These are phyloP conservation scores for Frieseomelitta varia DNA, from an alignment of 1,140 invertebrate genomes.

Conservation along the genomic window DNA sequence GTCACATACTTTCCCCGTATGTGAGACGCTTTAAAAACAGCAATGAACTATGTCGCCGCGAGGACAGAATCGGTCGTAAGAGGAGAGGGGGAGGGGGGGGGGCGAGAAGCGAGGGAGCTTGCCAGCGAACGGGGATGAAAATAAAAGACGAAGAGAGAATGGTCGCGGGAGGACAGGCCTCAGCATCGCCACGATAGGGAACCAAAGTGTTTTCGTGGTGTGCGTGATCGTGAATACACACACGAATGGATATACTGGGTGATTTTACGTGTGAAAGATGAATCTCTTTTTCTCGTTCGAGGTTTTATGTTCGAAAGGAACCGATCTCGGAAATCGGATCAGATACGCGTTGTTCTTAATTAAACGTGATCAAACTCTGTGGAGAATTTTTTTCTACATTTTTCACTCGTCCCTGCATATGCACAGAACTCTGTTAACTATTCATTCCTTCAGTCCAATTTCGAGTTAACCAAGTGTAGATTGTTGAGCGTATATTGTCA, in stretches of 20 bases:
- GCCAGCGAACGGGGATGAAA: conserved; percentile 9
- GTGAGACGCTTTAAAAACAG: conserved; percentile 64
- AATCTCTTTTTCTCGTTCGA: too few species aligned
- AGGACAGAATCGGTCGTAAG: conserved; percentile 32
- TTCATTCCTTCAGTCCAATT: too few species aligned
- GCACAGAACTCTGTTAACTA: too few species aligned
- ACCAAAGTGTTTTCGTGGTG: conserved; percentile 28
- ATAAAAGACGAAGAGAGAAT: conserved; percentile 27
- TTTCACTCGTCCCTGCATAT: too few species aligned
- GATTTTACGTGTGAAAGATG: too few species aligned
- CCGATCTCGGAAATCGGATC: too few species aligned
- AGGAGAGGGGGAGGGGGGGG: background rate
- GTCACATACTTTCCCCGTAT: conserved; percentile 62
- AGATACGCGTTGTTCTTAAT: too few species aligned
- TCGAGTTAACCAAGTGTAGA: too few species aligned
- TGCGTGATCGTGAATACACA: background rate
- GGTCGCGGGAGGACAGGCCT: conserved; percentile 20
- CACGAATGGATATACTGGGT: background rate
- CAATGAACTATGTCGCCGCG: conserved; percentile 59
- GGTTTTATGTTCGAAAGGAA: too few species aligned
- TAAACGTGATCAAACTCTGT: too few species aligned
- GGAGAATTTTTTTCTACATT: too few species aligned
- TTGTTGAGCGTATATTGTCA: too few species aligned
- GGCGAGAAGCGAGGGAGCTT: background rate
- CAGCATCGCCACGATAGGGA: background rate